Conservation (phyloP, 2,888 invertebrate genomes). For the Tillus elongatus region DNA sequence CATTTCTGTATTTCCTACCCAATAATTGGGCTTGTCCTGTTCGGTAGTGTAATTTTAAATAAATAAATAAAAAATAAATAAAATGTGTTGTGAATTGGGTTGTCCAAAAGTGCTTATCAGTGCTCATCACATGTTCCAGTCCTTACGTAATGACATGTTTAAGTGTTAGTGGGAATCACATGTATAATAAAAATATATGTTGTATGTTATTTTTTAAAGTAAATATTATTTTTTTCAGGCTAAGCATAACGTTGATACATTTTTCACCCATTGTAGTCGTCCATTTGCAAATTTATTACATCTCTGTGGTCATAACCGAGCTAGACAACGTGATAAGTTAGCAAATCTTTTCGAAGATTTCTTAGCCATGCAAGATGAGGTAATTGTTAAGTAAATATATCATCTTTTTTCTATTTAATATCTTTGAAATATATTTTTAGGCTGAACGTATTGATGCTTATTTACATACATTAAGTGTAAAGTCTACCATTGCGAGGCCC, state of each 20-base stretch:
- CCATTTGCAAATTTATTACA: conserved; percentile 81
- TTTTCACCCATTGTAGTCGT: conserved; percentile 76
- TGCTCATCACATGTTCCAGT: too few relatives aligned
- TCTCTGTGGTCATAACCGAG: conserved; percentile 89
- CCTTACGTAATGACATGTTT: too few relatives aligned
- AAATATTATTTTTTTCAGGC: conserved; percentile 45
- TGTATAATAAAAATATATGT: too few relatives aligned
- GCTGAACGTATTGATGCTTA: conserved; percentile 85
- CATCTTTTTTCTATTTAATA: conserved; percentile 11
- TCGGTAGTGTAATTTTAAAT: too few relatives aligned
- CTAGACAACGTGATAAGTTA: conserved; percentile 88
- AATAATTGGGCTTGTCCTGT: too few relatives aligned
- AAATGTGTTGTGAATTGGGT: too few relatives aligned
- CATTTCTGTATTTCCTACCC: too few relatives aligned
- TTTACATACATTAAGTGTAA: conserved; percentile 59
- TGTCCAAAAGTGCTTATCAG: too few relatives aligned
- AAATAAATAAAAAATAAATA: too few relatives aligned
- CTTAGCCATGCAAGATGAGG: conserved; percentile 85
- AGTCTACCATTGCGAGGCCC: conserved; percentile 58
- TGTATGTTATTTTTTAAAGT: conserved; percentile 9
- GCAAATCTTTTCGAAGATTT: conserved; percentile 86
- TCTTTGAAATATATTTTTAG: conserved; percentile 40
- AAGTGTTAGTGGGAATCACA: too few relatives aligned
- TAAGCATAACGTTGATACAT: conserved; percentile 80
- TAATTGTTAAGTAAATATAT: conserved; percentile 30